Evolutionary conservation across 2,888 invertebrate species (phyloP), one percentile per base, ranked within the genome.

Genomic region (Conistra vaccinii): DNA sequence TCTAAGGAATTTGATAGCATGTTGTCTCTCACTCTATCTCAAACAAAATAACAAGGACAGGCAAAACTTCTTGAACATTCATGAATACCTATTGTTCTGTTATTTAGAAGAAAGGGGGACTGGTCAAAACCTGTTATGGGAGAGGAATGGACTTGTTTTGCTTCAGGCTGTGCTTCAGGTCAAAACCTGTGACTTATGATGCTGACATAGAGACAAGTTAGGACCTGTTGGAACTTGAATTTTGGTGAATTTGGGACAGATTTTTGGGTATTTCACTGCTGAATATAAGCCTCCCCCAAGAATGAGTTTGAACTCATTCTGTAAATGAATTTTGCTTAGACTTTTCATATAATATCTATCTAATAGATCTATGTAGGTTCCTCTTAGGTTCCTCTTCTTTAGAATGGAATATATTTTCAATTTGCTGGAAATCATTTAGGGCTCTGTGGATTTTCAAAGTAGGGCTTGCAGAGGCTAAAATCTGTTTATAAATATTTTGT

Each of bases 181-280:
- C 14, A 1, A 26, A 32, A 55, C 75, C 60, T 78, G 80, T 60
- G 39, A 14, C 14, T 2, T 42, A 32, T 17, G 5, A 39, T 35
- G 32, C 20, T n/a, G 62, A 53, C 81, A 39, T 53, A 14, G 14
- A 2, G 51, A 69, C 62, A 63, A 69, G 81, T 81, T 75, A 1
- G 3, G 53, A 81, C 81, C 14, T 76, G 78, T 79, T 63, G 3
- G 1, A 12, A 26, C 39, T 42, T 57, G 29, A 57, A 57, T 57
- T 26, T 29, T 17, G 17, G 3, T 57, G 55, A 7, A 29, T 3
- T 35, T 29, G 3, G 14, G 5, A 55, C 6, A 17, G 17, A 29
- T 17, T 57, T 29, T 29, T 57, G 57, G 2, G 1, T 26, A 48
- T 48, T 48, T 39, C 10, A 39, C 39, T 39, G 10, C 39, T 39